These are phyloP conservation scores for Phyllotreta cruciferae DNA, from an alignment of 2,888 invertebrate genomes.

Conservation along the genomic window DNA sequence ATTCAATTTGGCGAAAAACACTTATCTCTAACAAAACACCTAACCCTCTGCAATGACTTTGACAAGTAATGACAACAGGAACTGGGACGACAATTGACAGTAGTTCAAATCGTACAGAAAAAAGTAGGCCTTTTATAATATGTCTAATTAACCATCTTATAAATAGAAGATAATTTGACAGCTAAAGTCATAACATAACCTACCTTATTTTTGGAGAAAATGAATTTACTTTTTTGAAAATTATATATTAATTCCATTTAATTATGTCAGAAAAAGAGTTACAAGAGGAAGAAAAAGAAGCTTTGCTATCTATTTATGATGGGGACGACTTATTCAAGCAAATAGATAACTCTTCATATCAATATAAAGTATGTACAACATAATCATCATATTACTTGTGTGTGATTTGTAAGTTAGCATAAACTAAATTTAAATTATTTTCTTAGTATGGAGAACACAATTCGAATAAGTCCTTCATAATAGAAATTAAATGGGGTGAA, in stretches of 20 bases:
- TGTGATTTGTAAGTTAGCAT: neutral
- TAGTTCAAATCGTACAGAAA: too few species aligned
- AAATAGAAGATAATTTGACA: too few species aligned
- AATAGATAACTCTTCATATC: slow-evolving; percentile 78
- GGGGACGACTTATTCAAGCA: slow-evolving; percentile 89
- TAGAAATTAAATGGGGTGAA: slow-evolving; percentile 88
- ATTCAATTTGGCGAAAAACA: neutral
- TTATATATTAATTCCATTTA: neutral
- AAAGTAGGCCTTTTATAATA: too few species aligned
- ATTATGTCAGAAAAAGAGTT: slow-evolving; percentile 70
- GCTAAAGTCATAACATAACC: too few species aligned
- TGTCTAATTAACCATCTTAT: too few species aligned
- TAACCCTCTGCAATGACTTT: neutral
- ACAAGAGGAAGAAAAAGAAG: slow-evolving; percentile 90
- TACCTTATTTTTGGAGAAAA: too few species aligned
- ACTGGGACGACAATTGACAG: too few species aligned
- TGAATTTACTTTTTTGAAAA: too few species aligned
- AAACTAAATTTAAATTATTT: neutral
- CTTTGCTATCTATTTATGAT: slow-evolving; percentile 91
- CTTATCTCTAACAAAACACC: neutral
- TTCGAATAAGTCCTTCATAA: slow-evolving; percentile 77
- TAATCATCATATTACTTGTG: neutral
- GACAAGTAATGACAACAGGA: slow-evolving; percentile 12
- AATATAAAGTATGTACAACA: slow-evolving; percentile 79
- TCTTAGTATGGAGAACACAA: slow-evolving; percentile 82